Evolutionary conservation across 2,797 vertebrate genomes (phyloP).

Genomic region (Varecia variegata): DNA sequence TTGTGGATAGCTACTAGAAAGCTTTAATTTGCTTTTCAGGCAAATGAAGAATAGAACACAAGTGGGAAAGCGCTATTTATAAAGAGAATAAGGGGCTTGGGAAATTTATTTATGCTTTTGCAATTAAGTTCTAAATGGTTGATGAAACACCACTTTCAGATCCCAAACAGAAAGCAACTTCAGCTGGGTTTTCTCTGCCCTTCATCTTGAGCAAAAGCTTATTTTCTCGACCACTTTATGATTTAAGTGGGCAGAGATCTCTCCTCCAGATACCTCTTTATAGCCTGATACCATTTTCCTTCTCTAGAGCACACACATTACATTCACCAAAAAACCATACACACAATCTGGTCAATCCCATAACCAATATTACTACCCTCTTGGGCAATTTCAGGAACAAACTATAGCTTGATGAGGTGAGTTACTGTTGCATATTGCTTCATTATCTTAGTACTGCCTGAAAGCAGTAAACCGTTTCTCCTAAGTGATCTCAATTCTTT

Average conservation of each 20-base stretch:
- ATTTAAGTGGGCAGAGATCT: not conserved
- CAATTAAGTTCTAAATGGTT: conserved; percentile 59
- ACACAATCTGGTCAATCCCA: not conserved
- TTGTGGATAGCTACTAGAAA: conserved; percentile 60
- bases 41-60: conserved; percentile 59
- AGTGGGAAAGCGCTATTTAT: conserved; percentile 60
- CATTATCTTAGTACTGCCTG: not conserved
- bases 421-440: not conserved
- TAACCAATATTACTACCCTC: not conserved
- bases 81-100: conserved; percentile 59
- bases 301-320: not conserved
- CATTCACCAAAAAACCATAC: conserved; percentile 9
- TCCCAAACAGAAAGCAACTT: conserved; percentile 18
- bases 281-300: not conserved
- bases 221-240: not conserved
- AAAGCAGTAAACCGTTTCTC: not conserved
- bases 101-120: conserved; percentile 61
- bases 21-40: conserved; percentile 62
- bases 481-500: not conserved
- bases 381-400: conserved; percentile 14
- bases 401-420: not conserved
- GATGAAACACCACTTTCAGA: conserved; percentile 28
- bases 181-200: conserved; percentile 21
- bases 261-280: conserved; percentile 9
- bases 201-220: conserved; percentile 15